Percentiles rank a stretch among this genome's conserved stretches.
Evolutionary conservation across 1,140 invertebrate genomes (phyloP).

Genomic region (Coenobita brevimanus): DNA sequence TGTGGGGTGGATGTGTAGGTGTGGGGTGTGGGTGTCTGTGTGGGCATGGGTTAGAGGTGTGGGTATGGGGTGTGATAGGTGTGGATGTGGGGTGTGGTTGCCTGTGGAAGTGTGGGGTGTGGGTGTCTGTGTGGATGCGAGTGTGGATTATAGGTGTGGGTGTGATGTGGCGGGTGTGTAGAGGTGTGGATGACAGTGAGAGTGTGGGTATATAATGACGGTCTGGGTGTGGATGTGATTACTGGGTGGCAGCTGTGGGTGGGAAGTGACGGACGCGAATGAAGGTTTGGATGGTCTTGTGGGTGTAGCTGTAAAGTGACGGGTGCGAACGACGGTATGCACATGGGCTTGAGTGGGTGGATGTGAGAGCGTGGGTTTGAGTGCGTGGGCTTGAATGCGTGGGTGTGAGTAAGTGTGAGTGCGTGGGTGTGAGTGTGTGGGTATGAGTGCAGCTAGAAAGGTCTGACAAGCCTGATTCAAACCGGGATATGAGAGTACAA

Average conservation of each 20-base stretch:
- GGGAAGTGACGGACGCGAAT: too few species aligned
- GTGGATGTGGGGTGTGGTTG: neutral
- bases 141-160: neutral
- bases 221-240: neutral
- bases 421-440: slow-evolving; percentile 14
- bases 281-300: neutral
- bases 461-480: too few species aligned
- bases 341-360: neutral
- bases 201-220: neutral
- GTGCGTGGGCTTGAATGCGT: neutral
- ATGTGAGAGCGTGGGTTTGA: neutral
- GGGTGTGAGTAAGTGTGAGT: neutral
- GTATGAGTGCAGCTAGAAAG: neutral
- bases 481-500: too few species aligned
- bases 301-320: neutral
- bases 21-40: neutral
- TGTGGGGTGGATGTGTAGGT: neutral
- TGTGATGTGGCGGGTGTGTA: neutral
- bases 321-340: neutral
- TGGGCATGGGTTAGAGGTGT: neutral
- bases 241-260: too few species aligned
- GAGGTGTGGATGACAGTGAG: neutral
- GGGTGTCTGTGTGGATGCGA: neutral
- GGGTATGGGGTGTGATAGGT: neutral
- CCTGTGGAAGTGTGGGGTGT: neutral